Evolutionary conservation across 2,888 invertebrate species (phyloP).

Genomic region (Apeira syringaria): DNA sequence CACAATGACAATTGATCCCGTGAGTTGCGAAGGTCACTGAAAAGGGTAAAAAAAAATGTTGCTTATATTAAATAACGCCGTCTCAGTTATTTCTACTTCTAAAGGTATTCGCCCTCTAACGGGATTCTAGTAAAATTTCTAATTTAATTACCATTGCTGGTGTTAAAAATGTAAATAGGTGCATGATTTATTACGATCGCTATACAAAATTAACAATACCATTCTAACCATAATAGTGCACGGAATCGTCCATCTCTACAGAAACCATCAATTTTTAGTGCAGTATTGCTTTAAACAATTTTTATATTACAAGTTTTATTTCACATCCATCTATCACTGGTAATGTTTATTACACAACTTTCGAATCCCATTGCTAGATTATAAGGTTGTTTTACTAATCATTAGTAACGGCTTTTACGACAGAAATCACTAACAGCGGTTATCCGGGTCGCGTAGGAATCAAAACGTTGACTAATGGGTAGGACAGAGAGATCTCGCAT

Average conservation of each 20-base stretch:
- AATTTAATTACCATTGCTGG: conserved; percentile 1
- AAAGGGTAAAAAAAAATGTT: too few relatives aligned
- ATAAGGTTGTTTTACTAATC: conserved; percentile 6
- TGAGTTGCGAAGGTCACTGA: too few relatives aligned
- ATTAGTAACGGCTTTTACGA: conserved; percentile 13
- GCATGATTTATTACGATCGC: neutral
- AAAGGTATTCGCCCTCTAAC: neutral
- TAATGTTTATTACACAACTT: conserved; percentile 14
- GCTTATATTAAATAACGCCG: too few relatives aligned
- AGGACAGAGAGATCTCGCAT: too few relatives aligned
- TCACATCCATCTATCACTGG: conserved; percentile 12
- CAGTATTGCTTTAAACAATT: conserved; percentile 1
- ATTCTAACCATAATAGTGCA: neutral
- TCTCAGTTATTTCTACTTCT: too few relatives aligned
- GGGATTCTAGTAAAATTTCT: neutral
- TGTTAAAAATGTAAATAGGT: conserved; percentile 1
- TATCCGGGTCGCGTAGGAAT: too few relatives aligned
- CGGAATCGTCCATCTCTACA: neutral
- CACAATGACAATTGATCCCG: too few relatives aligned
- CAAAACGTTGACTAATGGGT: too few relatives aligned
- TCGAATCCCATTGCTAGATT: conserved; percentile 11
- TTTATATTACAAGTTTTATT: conserved; percentile 6
- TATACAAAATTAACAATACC: neutral
- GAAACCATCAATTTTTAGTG: conserved; percentile 5
- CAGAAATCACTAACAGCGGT: too few relatives aligned